Percentiles rank a stretch among this genome's conserved stretches.
Evolutionary conservation across 2,113 vertebrate species (phyloP).

Genomic region (Misgurnus anguillicaudatus): DNA sequence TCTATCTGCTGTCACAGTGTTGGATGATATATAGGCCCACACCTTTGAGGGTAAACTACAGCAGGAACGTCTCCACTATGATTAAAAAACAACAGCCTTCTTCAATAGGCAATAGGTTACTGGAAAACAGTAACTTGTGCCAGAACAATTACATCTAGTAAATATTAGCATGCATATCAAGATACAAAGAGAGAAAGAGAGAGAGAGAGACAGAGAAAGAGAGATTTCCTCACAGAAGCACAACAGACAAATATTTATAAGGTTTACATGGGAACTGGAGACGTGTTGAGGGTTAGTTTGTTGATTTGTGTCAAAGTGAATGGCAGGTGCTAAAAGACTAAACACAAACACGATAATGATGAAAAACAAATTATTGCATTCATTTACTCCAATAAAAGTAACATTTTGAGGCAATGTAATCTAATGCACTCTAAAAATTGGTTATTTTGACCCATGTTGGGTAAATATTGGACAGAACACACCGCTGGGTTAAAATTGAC

Average conservation of each 20-base stretch:
- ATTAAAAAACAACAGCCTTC: neutral
- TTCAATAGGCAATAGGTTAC: constrained; percentile 7
- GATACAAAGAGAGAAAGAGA: neutral
- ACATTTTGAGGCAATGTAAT: too few relatives aligned
- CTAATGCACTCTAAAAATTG: too few relatives aligned
- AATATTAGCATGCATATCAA: neutral
- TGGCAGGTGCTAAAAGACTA: too few relatives aligned
- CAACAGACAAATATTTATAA: neutral
- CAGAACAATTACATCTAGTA: constrained; percentile 27
- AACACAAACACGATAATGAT: too few relatives aligned
- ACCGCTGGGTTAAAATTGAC: too few relatives aligned
- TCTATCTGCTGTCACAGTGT: constrained; percentile 43
- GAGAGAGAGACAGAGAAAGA: neutral
- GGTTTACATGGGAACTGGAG: neutral
- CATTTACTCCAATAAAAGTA: too few relatives aligned
- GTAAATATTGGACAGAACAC: too few relatives aligned
- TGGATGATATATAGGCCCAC: constrained; percentile 45
- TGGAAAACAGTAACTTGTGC: neutral
- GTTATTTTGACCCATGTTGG: too few relatives aligned
- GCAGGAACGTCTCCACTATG: neutral
- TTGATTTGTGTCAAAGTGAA: too few relatives aligned
- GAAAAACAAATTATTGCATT: too few relatives aligned
- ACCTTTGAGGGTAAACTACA: constrained; percentile 54
- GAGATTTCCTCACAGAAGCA: neutral
- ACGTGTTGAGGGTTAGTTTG: neutral